Percentiles rank a stretch among this genome's conserved stretches.
phyloP scores from a whole-genome alignment of 2,888 invertebrate species.

The Lagria hirta region DNA sequence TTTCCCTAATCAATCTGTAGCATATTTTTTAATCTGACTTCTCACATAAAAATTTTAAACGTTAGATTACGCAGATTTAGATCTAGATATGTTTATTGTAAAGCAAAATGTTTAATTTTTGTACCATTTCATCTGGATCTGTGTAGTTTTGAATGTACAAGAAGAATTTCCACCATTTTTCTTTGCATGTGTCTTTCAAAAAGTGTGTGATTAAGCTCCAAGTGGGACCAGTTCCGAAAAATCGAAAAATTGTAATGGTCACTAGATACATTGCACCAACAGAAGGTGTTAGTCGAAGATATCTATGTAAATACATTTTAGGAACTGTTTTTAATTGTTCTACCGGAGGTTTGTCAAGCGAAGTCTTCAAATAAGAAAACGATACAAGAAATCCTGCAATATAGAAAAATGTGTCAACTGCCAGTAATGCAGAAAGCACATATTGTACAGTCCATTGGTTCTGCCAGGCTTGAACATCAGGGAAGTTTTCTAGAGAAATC shows the following conservation, averaged over 20 bases:
- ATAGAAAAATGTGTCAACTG: slow-evolving; percentile 67
- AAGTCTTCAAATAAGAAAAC: slow-evolving; percentile 49
- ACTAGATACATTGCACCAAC: slow-evolving; percentile 51
- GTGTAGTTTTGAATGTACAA: slow-evolving; percentile 52
- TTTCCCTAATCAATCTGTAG: too few species aligned
- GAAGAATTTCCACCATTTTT: slow-evolving; percentile 51
- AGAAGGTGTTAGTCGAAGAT: slow-evolving; percentile 45
- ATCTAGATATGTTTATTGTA: too few species aligned
- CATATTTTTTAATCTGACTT: too few species aligned
- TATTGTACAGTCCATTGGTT: slow-evolving; percentile 32
- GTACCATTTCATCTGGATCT: slow-evolving; percentile 35
- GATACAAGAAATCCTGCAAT: slow-evolving; percentile 63
- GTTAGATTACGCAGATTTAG: too few species aligned
- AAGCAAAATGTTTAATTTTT: too few species aligned
- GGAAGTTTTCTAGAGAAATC: slow-evolving; percentile 6
- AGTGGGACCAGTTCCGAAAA: slow-evolving; percentile 52
- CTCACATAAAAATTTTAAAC: too few species aligned
- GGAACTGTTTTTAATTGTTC: slow-evolving; percentile 24
- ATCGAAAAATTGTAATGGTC: slow-evolving; percentile 49
- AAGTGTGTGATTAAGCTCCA: slow-evolving; percentile 41
- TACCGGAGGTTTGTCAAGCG: background rate
- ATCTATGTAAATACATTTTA: slow-evolving; percentile 24
- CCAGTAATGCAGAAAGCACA: slow-evolving; percentile 54
- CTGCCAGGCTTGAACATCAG: slow-evolving; percentile 46
- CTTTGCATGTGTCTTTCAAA: slow-evolving; percentile 37